Evolutionary conservation across 2,113 vertebrate genomes (phyloP), one percentile per base, ranked within the genome.

Genomic region (Melanostigma gelatinosum): DNA sequence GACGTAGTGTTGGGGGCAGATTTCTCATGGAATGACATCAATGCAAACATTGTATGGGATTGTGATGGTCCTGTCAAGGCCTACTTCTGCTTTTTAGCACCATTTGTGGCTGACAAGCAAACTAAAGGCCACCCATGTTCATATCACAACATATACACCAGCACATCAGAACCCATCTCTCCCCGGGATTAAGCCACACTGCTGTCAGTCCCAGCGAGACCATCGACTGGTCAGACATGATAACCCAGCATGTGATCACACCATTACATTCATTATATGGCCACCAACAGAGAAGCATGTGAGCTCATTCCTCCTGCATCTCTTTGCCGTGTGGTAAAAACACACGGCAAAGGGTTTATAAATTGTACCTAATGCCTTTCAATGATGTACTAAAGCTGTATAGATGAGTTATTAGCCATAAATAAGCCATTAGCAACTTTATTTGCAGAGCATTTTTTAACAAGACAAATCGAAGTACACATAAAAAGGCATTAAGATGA

Each of bases 101-200:
- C n/a, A 38, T 82, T 76, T 83, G 64, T 67, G 62, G 67, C 79
- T 78, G 65, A 67, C 72, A 54, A 84, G 48, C 3, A 5, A 86
- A 82, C 72, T 71, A 80, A 82, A 87, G 74, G 72, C 68, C 67
- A n/a, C 66, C 54, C 24, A 9, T 61, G 72, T 85, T 77, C 44
- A 82, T 44, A 75, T 73, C 78, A 76, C 69, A 77, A 83, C 84
- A 84, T 70, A 69, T 70, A 78, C 46, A 66, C 42, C 54, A 12
- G 80, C 68, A 80, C 70, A 86, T 93, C 72, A 89, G 79, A 90
- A 76, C 52, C 32, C 36, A 64, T 79, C 82, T 73, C 64, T 87
- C 58, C 18, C 72, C 13, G 60, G 80, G 84, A 91, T 88, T 88
- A 88, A 63, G 36, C 36, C 11, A 4, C 72, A 44, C 60, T 18